Percentiles rank a stretch among this genome's conserved stretches.
Conservation (phyloP, 1,140 invertebrate species). For the Grapholita molesta region DNA sequence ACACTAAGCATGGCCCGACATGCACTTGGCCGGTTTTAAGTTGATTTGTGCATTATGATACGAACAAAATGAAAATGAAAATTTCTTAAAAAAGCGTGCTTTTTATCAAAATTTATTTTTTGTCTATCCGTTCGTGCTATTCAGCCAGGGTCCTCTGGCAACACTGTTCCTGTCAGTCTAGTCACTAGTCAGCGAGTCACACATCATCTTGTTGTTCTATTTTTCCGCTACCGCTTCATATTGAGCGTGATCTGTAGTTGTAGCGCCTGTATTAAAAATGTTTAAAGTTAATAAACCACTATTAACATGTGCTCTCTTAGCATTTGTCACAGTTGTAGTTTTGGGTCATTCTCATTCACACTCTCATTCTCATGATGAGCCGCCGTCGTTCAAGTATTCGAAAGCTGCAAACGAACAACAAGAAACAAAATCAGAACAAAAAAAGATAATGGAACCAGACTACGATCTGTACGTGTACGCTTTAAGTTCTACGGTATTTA, state of each 20-base stretch:
- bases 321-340: constrained; percentile 37
- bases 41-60: too few species aligned
- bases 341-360: constrained; percentile 46
- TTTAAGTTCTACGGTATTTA: constrained; percentile 92
- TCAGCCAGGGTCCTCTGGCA: neutral
- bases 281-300: constrained; percentile 23
- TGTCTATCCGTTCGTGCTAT: too few species aligned
- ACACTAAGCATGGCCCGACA: too few species aligned
- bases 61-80: too few species aligned
- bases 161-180: neutral
- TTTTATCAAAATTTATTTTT: too few species aligned
- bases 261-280: constrained; percentile 45
- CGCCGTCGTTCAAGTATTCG: constrained; percentile 87
- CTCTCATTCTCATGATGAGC: constrained; percentile 63
- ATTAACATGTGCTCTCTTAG: constrained; percentile 37
- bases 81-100: too few species aligned
- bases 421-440: constrained; percentile 38
- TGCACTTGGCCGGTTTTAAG: too few species aligned
- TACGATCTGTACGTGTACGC: constrained; percentile 88
- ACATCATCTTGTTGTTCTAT: constrained; percentile 12
- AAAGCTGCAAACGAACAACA: constrained; percentile 82
- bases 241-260: constrained; percentile 29
- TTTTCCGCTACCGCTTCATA: neutral
- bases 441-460: constrained; percentile 57
- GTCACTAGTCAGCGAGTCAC: neutral